A percentile compares a stretch with the other conserved stretches of the same genome.
Conservation (phyloP, 23 tunicate genomes). For the Botrylloides violaceus region DNA sequence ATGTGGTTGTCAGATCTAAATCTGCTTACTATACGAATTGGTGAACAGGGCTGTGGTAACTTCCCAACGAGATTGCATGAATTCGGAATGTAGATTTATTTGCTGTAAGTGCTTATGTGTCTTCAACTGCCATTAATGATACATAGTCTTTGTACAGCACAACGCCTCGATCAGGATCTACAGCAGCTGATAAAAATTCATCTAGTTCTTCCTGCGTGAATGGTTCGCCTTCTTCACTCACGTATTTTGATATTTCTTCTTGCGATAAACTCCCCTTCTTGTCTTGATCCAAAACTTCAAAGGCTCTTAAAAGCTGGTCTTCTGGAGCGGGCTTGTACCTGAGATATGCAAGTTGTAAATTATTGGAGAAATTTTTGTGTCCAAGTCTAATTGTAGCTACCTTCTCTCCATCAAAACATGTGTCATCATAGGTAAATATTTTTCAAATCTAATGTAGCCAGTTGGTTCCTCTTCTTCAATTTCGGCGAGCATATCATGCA, state of each 20-base stretch:
- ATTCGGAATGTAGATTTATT: too few relatives aligned
- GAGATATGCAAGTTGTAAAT: neutral
- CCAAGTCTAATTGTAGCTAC: conserved; percentile 8
- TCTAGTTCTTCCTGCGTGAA: conserved; percentile 99
- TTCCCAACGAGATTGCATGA: too few relatives aligned
- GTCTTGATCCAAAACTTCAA: conserved; percentile 81
- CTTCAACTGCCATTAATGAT: conserved; percentile 89
- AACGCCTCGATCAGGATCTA: conserved; percentile 93
- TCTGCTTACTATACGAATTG: too few relatives aligned
- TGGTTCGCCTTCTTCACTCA: conserved; percentile 96
- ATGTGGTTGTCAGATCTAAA: too few relatives aligned
- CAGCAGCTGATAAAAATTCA: conserved; percentile 96
- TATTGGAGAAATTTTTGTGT: neutral
- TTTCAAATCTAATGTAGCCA: conserved; percentile 95
- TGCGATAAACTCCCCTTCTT: conserved; percentile 83
- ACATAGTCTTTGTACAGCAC: conserved; percentile 92
- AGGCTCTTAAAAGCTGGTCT: conserved; percentile 82
- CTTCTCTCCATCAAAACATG: conserved; percentile 76
- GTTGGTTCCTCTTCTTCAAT: conserved; percentile 98
- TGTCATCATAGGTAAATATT: conserved; percentile 95
- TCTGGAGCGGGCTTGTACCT: conserved; percentile 96
- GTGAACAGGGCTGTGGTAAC: too few relatives aligned
- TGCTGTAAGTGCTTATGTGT: conserved; percentile 28
- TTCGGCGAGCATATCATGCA: conserved; percentile 95
- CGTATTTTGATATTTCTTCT: conserved; percentile 81